Conservation (phyloP, 2,113 vertebrate species). For the Centropus bengalensis region DNA sequence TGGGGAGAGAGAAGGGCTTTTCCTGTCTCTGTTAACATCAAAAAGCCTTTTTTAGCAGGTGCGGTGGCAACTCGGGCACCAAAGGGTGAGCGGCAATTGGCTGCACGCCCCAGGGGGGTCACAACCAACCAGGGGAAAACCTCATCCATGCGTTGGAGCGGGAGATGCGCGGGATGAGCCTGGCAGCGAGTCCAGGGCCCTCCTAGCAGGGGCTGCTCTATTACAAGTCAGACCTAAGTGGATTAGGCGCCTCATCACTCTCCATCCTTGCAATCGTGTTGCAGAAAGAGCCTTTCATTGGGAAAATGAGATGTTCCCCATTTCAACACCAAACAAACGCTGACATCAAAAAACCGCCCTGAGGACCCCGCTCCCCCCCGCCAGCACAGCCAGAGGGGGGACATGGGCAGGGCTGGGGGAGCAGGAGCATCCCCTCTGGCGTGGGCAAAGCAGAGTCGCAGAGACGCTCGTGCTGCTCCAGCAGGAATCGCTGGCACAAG, state of each 20-base stretch:
- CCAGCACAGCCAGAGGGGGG: not conserved
- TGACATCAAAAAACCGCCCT: conserved; percentile 22
- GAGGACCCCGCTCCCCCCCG: not conserved
- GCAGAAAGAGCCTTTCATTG: not conserved
- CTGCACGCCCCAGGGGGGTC: accelerated
- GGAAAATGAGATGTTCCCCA: conserved; percentile 24
- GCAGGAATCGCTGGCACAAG: not conserved
- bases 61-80: not conserved
- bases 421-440: accelerated
- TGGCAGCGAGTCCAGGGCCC: not conserved
- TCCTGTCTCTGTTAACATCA: not conserved
- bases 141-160: not conserved
- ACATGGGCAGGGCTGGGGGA: accelerated
- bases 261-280: conserved; percentile 49
- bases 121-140: not conserved
- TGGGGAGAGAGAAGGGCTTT: not conserved
- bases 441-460: accelerated
- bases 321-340: conserved; percentile 49
- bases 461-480: accelerated
- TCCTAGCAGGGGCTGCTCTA: not conserved
- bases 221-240: conserved; percentile 30
- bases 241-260: conserved; percentile 61
- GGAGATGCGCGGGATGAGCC: not conserved
- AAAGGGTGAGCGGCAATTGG: not conserved
- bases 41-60: not conserved